These are phyloP conservation scores for Pangasius sanitwongsei DNA, from an alignment of 2,797 vertebrate species.

Conservation along the genomic window DNA sequence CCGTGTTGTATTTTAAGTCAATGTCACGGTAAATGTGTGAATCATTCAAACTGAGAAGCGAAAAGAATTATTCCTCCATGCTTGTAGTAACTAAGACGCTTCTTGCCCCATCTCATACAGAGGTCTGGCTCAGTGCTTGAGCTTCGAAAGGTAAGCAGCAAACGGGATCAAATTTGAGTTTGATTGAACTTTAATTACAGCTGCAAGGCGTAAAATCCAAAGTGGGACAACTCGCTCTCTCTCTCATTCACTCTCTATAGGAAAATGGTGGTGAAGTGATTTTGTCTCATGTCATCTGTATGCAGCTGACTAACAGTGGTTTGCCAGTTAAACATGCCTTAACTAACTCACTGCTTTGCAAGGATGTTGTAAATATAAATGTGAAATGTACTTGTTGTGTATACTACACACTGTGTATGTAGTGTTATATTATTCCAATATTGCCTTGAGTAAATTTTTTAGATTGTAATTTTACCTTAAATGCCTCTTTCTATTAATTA, in stretches of 20 bases:
- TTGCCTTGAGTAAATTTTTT: not conserved
- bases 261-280: not conserved
- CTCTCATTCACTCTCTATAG: not conserved
- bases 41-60: not conserved
- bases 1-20: not conserved
- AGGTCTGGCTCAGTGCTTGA: not conserved
- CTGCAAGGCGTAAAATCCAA: conserved; percentile 1
- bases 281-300: not conserved
- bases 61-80: not conserved
- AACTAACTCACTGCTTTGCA: not conserved
- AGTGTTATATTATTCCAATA: not conserved
- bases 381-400: not conserved
- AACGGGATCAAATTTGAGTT: not conserved
- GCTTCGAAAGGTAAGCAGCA: not conserved
- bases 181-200: conserved; percentile 5
- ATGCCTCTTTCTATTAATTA: not conserved
- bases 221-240: not conserved
- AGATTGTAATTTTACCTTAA: not conserved
- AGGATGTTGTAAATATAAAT: not conserved
- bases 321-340: not conserved
- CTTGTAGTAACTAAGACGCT: too few relatives aligned
- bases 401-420: not conserved
- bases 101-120: not conserved
- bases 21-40: not conserved
- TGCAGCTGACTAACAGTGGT: not conserved